Base-by-base conservation (phyloP, 2,113 vertebrate genomes). In the Ornithorhynchus anatinus region DNA sequence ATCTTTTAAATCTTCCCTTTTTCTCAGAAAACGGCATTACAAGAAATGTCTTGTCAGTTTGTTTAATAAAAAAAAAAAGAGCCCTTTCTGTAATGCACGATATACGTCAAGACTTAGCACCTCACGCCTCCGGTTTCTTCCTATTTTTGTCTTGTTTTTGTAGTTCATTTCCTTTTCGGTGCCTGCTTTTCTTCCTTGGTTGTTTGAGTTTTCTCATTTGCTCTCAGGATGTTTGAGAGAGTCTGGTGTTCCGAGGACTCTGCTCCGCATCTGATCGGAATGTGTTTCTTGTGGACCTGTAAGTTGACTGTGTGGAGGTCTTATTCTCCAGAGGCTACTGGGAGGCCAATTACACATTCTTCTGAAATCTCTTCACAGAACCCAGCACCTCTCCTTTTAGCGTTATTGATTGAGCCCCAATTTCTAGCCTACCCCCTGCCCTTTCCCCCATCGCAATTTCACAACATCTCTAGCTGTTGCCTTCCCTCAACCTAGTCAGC, bases 131-230 rank as follows among this genome's bases (percentile, higher is more conserved):
- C 1, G 2, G 64, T 71, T 70, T 31, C 16, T 77, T 58, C 58
- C 80, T 88, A 81, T 88, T 88, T 88, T 88, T 80, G 73, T 77
- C 54, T 65, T 43, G 75, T 10, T 10, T 77, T 83, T 61, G 75
- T 77, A 75, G 70, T 86, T 61, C 68, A 85, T 85, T 86, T 69
- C 78, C 75, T 86, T 86, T 73, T n/a, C 81, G 64, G 75, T 84
- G 86, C 67, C 78, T 85, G 82, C 81, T 86, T 88, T 86, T 84
- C 86, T 82, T 77, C 84, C 72, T 80, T 59, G 0, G 3, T 81
- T 74, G 56, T 73, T 88, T 88, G 77, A 53, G 84, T 63, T 65
- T 40, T n/a, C 44, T 0, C 0, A 74, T 71, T 81, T 84, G 77
- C 82, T 77, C 23, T 79, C 77, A 25, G 61, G 62, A 39, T 0